These are phyloP conservation scores for Procambarus virginalis DNA, from an alignment of 1,140 invertebrate species.

Conservation along the genomic window DNA sequence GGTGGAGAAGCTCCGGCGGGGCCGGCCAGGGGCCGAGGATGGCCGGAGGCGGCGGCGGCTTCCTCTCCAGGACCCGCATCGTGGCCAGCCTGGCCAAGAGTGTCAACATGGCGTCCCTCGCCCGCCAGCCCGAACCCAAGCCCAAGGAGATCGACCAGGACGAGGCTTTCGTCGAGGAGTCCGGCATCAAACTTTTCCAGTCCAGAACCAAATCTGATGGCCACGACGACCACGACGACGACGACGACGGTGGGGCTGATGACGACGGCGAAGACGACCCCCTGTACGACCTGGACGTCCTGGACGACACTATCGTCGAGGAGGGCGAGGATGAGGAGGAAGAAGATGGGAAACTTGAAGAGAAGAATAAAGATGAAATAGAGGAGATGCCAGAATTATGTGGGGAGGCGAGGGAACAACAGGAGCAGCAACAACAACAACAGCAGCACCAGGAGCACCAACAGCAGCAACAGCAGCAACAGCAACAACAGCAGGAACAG, in stretches of 20 bases:
- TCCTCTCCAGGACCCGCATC: conserved; percentile 22
- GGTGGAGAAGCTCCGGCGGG: conserved; percentile 4
- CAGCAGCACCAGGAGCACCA: conserved; percentile 7
- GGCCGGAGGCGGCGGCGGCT: not conserved
- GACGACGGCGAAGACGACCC: conserved; percentile 44
- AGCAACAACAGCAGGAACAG: conserved; percentile 9
- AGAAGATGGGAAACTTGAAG: not conserved
- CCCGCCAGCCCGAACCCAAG: conserved; percentile 17
- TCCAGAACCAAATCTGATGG: conserved; percentile 7
- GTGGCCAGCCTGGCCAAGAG: not conserved
- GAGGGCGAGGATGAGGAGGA: conserved; percentile 12
- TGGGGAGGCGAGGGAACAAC: not conserved
- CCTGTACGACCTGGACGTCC: not conserved
- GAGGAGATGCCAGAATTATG: too few relatives aligned
- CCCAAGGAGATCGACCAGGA: conserved; percentile 47
- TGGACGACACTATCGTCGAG: not conserved
- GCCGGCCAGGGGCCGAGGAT: not conserved
- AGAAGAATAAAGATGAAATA: not conserved
- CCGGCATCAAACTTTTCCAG: conserved; percentile 51
- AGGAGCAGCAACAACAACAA: conserved; percentile 12
- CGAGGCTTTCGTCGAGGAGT: conserved; percentile 60
- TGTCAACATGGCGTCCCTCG: conserved; percentile 7
- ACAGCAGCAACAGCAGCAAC: conserved; percentile 22
- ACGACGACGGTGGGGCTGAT: conserved; percentile 37
- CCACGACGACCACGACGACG: conserved; percentile 22